Percentiles rank a stretch among this genome's conserved stretches.
These are phyloP conservation scores for Habroteleia sp. DNA, from an alignment of 2,888 invertebrate genomes.

Conservation along the genomic window DNA sequence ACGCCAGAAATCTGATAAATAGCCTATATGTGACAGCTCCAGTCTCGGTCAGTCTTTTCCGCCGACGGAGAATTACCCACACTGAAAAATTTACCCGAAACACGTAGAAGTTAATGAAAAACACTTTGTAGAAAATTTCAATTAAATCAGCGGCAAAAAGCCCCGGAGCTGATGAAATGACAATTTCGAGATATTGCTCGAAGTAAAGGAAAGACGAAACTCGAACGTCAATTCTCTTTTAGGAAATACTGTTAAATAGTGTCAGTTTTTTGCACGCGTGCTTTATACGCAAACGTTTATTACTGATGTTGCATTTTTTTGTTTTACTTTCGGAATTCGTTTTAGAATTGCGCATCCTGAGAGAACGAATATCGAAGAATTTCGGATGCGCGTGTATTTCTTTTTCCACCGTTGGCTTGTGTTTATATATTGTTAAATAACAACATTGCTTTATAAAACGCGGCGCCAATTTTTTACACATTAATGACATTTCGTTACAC, in stretches of 20 bases:
- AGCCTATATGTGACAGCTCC: conserved; percentile 37
- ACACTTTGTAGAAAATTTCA: conserved; percentile 51
- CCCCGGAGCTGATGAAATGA: conserved; percentile 42
- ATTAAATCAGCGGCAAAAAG: conserved; percentile 40
- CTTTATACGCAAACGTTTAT: conserved; percentile 50
- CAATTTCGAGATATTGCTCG: conserved; percentile 37
- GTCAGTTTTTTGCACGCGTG: conserved; percentile 34
- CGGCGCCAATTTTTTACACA: too few species aligned
- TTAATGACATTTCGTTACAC: too few species aligned
- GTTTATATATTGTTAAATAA: too few species aligned
- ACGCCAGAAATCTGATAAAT: conserved; percentile 54
- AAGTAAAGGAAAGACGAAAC: conserved; percentile 40
- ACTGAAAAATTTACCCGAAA: conserved; percentile 5
- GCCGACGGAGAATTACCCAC: conserved; percentile 16
- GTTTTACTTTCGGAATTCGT: too few species aligned
- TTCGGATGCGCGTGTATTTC: too few species aligned
- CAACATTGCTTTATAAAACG: too few species aligned
- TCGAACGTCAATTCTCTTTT: conserved; percentile 38
- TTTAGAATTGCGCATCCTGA: too few species aligned
- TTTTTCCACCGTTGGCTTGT: too few species aligned
- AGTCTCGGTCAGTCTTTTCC: conserved; percentile 17
- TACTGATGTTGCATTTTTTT: conserved; percentile 44
- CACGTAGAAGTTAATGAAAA: conserved; percentile 38
- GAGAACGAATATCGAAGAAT: too few species aligned
- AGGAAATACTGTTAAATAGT: conserved; percentile 45